phyloP scores from a whole-genome alignment of 2,797 vertebrate genomes.

The Pseudochromis fuscus region DNA sequence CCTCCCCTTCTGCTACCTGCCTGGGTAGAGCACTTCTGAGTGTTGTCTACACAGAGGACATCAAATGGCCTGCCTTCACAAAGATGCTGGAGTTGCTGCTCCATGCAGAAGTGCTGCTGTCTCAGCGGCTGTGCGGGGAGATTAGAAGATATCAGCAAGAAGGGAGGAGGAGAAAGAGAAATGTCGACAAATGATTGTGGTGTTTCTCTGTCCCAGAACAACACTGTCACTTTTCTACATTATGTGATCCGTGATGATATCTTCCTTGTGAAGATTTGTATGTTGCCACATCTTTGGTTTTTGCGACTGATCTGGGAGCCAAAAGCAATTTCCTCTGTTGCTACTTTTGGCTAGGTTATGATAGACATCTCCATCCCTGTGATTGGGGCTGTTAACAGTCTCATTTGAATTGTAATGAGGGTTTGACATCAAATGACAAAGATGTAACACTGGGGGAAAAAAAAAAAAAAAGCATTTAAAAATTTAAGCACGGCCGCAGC shows the following conservation, averaged over 20 bases:
- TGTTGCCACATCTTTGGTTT: conserved; percentile 28
- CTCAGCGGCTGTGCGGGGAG: conserved; percentile 63
- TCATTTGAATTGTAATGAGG: conserved; percentile 52
- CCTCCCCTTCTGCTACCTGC: conserved; percentile 46
- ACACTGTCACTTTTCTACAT: conserved; percentile 34
- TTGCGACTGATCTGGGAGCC: conserved; percentile 46
- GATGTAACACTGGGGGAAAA: conserved; percentile 25
- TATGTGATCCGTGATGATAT: conserved; percentile 43
- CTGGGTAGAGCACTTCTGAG: conserved; percentile 60
- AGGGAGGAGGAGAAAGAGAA: conserved; percentile 33
- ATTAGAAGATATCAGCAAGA: conserved; percentile 67
- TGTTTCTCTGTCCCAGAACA: conserved; percentile 53
- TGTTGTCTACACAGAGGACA: conserved; percentile 71
- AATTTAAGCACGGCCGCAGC: conserved; percentile 34
- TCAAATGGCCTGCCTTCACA: conserved; percentile 72
- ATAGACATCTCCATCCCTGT: conserved; percentile 56
- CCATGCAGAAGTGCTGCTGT: conserved; percentile 66
- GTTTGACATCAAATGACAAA: conserved; percentile 42
- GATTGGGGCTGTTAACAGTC: conserved; percentile 46
- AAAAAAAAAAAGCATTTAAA: conserved; percentile 3
- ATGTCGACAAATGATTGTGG: conserved; percentile 56
- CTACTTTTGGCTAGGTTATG: conserved; percentile 49
- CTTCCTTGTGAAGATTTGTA: conserved; percentile 32
- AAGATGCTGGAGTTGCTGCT: conserved; percentile 68
- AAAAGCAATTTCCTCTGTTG: conserved; percentile 54